Percentiles rank a stretch among this genome's conserved stretches.
phyloP scores from a whole-genome alignment of 2,113 vertebrate genomes.

The Herpailurus yagouaroundi region DNA sequence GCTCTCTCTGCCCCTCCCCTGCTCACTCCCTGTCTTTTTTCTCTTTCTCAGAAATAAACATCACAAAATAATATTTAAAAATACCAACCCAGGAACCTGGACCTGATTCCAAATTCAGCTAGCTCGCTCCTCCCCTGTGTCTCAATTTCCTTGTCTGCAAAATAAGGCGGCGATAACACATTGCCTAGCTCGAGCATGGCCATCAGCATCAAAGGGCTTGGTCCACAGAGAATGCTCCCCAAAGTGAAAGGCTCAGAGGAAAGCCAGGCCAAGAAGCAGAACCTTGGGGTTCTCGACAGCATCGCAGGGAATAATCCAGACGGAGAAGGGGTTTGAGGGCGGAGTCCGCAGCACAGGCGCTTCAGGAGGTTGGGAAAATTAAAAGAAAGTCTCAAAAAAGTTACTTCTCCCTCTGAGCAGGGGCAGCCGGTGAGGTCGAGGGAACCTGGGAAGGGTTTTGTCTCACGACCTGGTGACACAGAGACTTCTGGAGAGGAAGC shows the following conservation, averaged over 20 bases:
- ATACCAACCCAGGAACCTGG: too few species aligned
- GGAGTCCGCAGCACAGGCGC: background rate
- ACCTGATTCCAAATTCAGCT: background rate
- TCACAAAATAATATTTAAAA: background rate
- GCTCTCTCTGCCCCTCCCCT: too few species aligned
- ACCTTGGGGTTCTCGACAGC: fast-evolving
- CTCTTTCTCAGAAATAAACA: too few species aligned
- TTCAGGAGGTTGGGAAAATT: background rate
- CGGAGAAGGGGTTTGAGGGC: background rate
- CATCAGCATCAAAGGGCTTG: fast-evolving
- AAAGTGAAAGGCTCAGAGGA: background rate
- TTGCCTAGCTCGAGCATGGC: background rate
- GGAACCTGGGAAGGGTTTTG: background rate
- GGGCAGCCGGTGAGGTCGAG: fast-evolving
- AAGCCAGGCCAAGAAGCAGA: background rate
- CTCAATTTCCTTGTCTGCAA: background rate
- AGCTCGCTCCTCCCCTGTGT: too few species aligned
- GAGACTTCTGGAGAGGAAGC: background rate
- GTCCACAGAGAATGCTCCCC: background rate
- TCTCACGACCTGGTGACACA: fast-evolving
- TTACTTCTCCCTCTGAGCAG: background rate
- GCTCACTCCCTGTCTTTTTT: too few species aligned
- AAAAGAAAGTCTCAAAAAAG: background rate
- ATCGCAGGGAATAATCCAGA: too few species aligned
- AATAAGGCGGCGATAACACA: background rate